A percentile compares a stretch with the other conserved stretches of the same genome.
Conservation (phyloP, 2,113 vertebrate genomes). For the Phyllostomus hastatus region DNA sequence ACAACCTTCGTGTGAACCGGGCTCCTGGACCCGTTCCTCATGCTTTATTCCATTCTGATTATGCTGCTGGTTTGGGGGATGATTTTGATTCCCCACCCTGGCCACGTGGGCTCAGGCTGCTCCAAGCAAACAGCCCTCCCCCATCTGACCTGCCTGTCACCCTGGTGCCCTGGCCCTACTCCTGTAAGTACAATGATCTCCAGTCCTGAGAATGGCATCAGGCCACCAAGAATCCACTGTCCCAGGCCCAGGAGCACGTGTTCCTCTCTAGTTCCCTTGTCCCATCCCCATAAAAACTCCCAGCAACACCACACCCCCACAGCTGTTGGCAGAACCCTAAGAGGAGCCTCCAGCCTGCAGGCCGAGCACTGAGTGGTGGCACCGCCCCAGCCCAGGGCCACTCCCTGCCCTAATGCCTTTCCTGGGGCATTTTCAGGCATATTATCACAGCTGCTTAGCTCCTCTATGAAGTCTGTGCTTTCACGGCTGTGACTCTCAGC, state of each 20-base stretch:
- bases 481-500: background rate
- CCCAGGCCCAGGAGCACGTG: background rate
- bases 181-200: background rate
- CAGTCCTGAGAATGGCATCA: background rate
- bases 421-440: background rate
- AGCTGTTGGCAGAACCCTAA: background rate
- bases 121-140: background rate
- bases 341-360: background rate
- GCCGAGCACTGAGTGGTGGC: background rate
- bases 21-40: background rate
- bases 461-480: background rate
- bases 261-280: background rate
- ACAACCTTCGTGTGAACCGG: background rate
- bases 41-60: background rate
- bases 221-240: background rate
- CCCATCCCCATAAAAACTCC: background rate
- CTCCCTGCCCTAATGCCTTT: background rate
- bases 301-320: background rate
- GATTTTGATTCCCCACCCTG: constrained; percentile 6
- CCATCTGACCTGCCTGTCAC: background rate
- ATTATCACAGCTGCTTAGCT: background rate
- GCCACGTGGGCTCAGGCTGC: background rate
- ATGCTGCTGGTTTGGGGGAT: background rate
- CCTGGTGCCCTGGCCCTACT: background rate
- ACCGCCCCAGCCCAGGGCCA: accelerated